Evolutionary conservation across 1,140 invertebrate genomes (phyloP), one percentile per base, ranked within the genome.

Genomic region (Trichonephila clavipes): DNA sequence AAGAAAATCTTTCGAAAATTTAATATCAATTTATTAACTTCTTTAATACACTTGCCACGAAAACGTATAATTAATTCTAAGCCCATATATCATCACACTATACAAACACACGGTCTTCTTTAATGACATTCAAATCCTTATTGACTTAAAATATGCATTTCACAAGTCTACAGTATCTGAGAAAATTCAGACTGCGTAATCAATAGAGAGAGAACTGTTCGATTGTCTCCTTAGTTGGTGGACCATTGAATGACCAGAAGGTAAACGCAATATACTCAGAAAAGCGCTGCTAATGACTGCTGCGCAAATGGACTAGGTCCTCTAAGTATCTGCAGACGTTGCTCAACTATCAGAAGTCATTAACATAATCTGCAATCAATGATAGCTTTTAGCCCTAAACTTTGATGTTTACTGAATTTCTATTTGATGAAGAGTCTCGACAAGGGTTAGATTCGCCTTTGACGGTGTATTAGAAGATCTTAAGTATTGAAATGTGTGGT

Each of bases 281-380:
- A 88, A 88, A 40, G 59, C 86, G 40, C 24, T 88, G 14, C 59
- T 88, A 88, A 88, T 88, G 61, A 28, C 86, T 8, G 8, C 16
- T 2, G 34, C 69, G 12, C 16, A 24, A 77, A 77, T 34, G 69
- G 69, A 77, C 10, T 77, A 28, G 69, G 24, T 18, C 72, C 14
- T 14, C 24, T 28, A 85, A 85, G 21, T 44, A 24, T 44, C 12
- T 88, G 86, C 86, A 88, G 34, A 88, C 6, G 24, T 28, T n/a
- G 58, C 51, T 24, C 3, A 24, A 19, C 34, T 34, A 34, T 89
- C 88, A 24, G n/a, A 44, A 28, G 51, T 82, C 72, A 82, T 90
- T 82, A 90, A 44, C 69, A 77, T 90, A 89, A 90, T 90, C 72
- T 61, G 89, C 72, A 90, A 90, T 90, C 89, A 81, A 34, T 72